Percentiles rank a stretch among this genome's conserved stretches.
Evolutionary conservation across 2,888 invertebrate species (phyloP).

Genomic region (Neoscelio sp.): DNA sequence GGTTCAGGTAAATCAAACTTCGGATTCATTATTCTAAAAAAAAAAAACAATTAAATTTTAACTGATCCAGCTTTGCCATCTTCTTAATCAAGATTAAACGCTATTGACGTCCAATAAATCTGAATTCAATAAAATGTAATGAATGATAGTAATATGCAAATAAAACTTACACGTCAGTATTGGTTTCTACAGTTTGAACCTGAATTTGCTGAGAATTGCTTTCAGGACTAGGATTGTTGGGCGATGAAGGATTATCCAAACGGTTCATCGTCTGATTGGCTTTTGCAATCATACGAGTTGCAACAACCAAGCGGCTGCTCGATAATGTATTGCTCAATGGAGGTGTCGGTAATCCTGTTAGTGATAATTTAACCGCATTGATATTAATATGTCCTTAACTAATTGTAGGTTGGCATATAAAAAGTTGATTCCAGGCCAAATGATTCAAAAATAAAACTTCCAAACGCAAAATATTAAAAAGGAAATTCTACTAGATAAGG

Average conservation of each 20-base stretch:
- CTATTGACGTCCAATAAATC: too few relatives aligned
- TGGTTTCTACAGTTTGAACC: conserved; percentile 56
- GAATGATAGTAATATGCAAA: too few relatives aligned
- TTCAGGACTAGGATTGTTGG: conserved; percentile 67
- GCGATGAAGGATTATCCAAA: conserved; percentile 81
- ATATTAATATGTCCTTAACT: background rate
- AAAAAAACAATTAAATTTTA: too few relatives aligned
- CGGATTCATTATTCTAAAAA: too few relatives aligned
- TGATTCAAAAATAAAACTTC: too few relatives aligned
- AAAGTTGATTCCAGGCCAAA: too few relatives aligned
- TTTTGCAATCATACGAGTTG: conserved; percentile 84
- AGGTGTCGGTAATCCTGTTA: conserved; percentile 83
- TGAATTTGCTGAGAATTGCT: conserved; percentile 78
- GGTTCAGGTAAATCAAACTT: conserved; percentile 88
- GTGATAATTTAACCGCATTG: background rate
- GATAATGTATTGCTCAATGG: conserved; percentile 84
- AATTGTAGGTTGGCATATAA: too few relatives aligned
- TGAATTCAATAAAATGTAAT: too few relatives aligned
- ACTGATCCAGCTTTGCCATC: too few relatives aligned
- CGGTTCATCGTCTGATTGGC: conserved; percentile 83
- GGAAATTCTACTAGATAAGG: too few relatives aligned
- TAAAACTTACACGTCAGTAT: conserved; percentile 71
- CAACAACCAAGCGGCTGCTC: conserved; percentile 84
- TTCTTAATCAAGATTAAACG: too few relatives aligned
- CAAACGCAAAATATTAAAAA: too few relatives aligned